Percentiles rank a stretch among this genome's conserved stretches.
These are phyloP conservation scores for Rattus rattus DNA, from an alignment of 2,113 vertebrate genomes.

Conservation along the genomic window DNA sequence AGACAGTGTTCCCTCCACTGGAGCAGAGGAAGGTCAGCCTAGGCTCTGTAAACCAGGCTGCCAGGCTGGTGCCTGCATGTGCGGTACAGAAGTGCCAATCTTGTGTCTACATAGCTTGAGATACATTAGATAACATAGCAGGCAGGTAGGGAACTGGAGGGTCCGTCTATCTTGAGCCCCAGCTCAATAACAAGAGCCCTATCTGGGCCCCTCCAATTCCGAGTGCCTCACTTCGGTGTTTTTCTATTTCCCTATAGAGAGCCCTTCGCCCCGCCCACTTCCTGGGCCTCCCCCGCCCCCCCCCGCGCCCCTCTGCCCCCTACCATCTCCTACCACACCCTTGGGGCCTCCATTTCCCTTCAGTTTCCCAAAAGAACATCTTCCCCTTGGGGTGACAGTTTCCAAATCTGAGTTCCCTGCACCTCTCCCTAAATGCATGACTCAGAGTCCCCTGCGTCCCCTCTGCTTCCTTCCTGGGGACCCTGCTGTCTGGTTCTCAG, in stretches of 20 bases:
- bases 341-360: background rate
- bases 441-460: background rate
- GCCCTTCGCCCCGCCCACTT: background rate
- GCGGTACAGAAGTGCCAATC: fast-evolving
- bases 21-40: background rate
- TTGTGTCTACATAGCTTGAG: background rate
- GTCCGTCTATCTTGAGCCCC: background rate
- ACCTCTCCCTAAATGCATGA: background rate
- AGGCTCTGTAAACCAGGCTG: background rate
- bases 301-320: background rate
- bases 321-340: background rate
- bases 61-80: background rate
- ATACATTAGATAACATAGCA: background rate
- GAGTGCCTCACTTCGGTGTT: background rate
- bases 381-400: background rate
- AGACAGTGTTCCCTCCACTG: background rate
- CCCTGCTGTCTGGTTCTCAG: background rate
- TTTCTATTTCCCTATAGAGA: background rate
- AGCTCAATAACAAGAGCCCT: background rate
- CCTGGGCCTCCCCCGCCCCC: background rate
- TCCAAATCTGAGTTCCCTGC: background rate
- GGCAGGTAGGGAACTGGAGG: background rate
- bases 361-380: background rate
- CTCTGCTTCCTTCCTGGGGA: background rate
- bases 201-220: background rate